Percentiles rank a stretch among this genome's conserved stretches.
These are phyloP conservation scores for Urocitellus parryii DNA, from an alignment of 2,113 vertebrate species.

Conservation along the genomic window DNA sequence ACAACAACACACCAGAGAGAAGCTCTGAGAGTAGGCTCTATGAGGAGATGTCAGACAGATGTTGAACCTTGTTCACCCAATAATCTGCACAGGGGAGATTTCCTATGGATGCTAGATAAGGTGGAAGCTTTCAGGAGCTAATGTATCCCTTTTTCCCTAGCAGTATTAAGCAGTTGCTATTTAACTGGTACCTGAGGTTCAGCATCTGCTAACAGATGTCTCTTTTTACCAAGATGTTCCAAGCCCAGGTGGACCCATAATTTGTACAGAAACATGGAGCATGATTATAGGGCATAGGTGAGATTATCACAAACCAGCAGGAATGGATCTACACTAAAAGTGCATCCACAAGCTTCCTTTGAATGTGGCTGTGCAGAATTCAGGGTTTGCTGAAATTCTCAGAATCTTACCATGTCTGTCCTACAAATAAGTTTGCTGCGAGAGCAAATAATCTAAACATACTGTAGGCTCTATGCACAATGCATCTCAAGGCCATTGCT, in stretches of 20 bases:
- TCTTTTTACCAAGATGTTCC: not conserved
- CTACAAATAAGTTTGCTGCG: not conserved
- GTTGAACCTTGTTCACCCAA: no score
- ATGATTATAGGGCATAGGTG: not conserved
- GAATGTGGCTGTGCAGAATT: not conserved
- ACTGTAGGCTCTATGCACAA: not conserved
- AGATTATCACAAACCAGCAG: not conserved
- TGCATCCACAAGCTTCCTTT: not conserved
- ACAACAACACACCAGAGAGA: no score
- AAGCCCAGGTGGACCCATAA: not conserved
- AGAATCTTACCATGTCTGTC: not conserved
- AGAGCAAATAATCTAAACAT: not conserved
- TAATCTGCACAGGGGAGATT: no score
- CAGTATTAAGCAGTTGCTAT: not conserved
- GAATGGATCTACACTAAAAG: not conserved
- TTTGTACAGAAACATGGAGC: not conserved
- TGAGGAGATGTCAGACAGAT: no score
- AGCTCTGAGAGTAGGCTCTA: no score
- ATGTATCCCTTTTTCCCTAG: not conserved
- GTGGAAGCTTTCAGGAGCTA: no score
- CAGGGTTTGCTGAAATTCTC: not conserved
- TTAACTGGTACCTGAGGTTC: constrained; percentile 8
- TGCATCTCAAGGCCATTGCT: not conserved
- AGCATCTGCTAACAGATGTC: not conserved
- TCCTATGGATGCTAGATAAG: no score